phyloP scores from a whole-genome alignment of 2,888 invertebrate genomes.

The Himalopsyche kuldschensis region DNA sequence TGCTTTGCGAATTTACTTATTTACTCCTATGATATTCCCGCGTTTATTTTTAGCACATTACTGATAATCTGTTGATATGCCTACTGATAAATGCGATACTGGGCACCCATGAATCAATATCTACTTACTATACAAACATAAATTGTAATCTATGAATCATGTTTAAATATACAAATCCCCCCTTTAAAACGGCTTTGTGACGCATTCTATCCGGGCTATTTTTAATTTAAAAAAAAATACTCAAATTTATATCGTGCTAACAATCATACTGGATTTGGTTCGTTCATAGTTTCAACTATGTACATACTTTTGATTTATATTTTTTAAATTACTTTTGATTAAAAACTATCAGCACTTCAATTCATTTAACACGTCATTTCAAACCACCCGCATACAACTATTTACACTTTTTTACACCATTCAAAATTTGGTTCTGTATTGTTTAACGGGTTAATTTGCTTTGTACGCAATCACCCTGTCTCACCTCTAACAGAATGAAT shows the following conservation, averaged over 20 bases:
- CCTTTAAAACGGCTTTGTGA: neutral
- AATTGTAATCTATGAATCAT: neutral
- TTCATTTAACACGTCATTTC: too few species aligned
- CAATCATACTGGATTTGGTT: neutral
- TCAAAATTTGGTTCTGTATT: too few species aligned
- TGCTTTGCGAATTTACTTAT: neutral
- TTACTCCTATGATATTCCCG: slow-evolving; percentile 9
- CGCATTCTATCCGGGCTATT: neutral
- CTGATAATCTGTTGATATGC: too few species aligned
- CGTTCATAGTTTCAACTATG: neutral
- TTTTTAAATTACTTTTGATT: too few species aligned
- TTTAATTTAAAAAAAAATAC: neutral
- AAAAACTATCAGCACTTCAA: too few species aligned
- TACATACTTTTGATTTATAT: neutral
- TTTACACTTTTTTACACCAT: too few species aligned
- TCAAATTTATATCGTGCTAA: neutral
- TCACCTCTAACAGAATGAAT: neutral
- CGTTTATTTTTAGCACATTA: neutral
- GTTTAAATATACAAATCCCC: neutral
- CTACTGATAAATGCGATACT: too few species aligned
- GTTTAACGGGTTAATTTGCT: too few species aligned
- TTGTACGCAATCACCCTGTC: neutral
- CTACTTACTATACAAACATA: neutral
- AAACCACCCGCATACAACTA: too few species aligned
- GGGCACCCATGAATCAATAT: too few species aligned